Base-by-base conservation (phyloP, 2,113 vertebrate species). In the Carassius gibelio region DNA sequence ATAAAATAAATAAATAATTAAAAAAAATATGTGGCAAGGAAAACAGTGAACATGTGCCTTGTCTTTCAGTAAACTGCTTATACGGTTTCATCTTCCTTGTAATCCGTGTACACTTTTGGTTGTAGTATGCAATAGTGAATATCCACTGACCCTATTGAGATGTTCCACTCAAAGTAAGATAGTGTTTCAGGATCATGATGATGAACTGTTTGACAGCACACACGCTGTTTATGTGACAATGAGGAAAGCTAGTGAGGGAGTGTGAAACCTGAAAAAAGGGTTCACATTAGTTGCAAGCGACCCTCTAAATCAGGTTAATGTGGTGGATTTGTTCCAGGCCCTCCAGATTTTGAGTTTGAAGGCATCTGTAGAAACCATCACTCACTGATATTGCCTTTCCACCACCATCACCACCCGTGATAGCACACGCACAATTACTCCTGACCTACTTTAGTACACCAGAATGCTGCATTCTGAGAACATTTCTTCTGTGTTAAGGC, bases 331-430 rank as follows among this genome's bases (percentile, higher is more conserved):
- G 81, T 87, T 88, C 86, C 74, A 79, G 79, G 57, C 64, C 69
- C 80, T 88, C 82, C 50, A 78, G 75, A 45, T 45, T 26, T 48
- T 72, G 50, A 84, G 34, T 87, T 42, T 80, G 59, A 77, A 88
- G 42, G 50, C 78, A 85, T 95, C 93, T 94, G 92, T 88, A 92
- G 48, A 38, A 59, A 11, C 30, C 71, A 83, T 50, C 23, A 78
- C 48, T 81, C 30, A 71, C 57, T 61, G 34, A 42, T 36, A 52
- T 38, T 76, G 59, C 72, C 59, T 76, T 48, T 62, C 38, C 38
- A 59, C 1, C 57, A 61, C 19, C 57, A 59, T 17, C 77, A 85
- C 38, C 72, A 76, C 3, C 75, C 26, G 2, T 21, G 75, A 76
- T 52, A 55, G 48, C 15, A 76, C 48, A 68, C 64, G 45, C 80